Percentiles rank a stretch among this genome's conserved stretches.
These are phyloP conservation scores for Apantesis nais DNA, from an alignment of 2,888 invertebrate genomes.

Conservation along the genomic window DNA sequence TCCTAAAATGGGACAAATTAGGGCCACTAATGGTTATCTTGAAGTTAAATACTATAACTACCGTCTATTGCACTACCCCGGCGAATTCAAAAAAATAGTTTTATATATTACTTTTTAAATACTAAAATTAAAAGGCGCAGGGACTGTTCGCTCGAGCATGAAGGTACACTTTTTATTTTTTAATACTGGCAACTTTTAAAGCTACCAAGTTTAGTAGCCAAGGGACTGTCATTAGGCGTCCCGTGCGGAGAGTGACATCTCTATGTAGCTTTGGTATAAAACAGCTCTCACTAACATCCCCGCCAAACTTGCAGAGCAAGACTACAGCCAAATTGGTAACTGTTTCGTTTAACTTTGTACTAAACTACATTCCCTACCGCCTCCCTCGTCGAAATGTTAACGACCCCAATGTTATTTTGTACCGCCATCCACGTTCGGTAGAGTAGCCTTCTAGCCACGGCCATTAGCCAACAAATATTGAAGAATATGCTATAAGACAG, in stretches of 20 bases:
- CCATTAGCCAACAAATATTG: background rate
- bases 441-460: conserved; percentile 5
- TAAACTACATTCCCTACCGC: conserved; percentile 66
- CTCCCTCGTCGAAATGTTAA: conserved; percentile 59
- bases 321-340: conserved; percentile 72
- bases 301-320: conserved; percentile 46
- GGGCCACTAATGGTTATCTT: conserved; percentile 22
- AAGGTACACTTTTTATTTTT: conserved; percentile 9
- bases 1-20: conserved; percentile 10
- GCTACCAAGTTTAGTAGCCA: conserved; percentile 4
- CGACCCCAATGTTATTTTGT: conserved; percentile 28
- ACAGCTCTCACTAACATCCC: conserved; percentile 29
- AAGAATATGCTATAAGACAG: background rate
- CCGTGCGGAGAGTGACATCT: background rate
- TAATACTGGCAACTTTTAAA: conserved; percentile 5
- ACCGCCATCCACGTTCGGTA: conserved; percentile 32
- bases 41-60: conserved; percentile 66
- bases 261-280: background rate
- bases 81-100: conserved; percentile 75
- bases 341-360: conserved; percentile 60
- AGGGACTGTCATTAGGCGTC: background rate
- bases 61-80: conserved; percentile 83
- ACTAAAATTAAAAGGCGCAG: conserved; percentile 60
- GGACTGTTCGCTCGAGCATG: conserved; percentile 26
- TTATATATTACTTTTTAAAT: conserved; percentile 60